Base-by-base conservation (phyloP, 2,888 invertebrate species). In the Mellilla xanthometata region DNA sequence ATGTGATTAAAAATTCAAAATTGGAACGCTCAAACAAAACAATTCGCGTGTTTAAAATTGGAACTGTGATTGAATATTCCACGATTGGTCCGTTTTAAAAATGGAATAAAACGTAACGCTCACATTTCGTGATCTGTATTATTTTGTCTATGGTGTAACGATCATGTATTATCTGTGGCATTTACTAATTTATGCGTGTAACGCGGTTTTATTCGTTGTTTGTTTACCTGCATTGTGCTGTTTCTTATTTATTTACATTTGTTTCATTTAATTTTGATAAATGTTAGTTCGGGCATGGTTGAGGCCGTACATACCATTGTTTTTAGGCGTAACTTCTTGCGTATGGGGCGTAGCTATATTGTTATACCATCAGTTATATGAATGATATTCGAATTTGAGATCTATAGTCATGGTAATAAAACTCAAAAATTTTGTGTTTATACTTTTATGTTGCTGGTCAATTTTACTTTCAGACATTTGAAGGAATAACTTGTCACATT, bases 271-370 rank as follows among this genome's bases (percentile, higher is more conserved):
- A 51, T 27, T 10, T 58, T 47, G 53, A 53, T 30, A 10, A 34
- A 66, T 65, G 76, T 75, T 76, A 92, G 93, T 92, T 90, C 90
- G 91, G 62, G 72, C 65, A 49, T 88, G 92, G 86, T 89, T 92
- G 81, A 88, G 90, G 76, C 91, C 91, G 71, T 92, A 93, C 69
- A 82, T 95, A 91, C 95, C 96, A 72, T 91, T 96, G 85, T 94
- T 95, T 92, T 93, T 96, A 91, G 96, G 96, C 85, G 93, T 96
- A 81, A 95, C 96, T 77, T 95, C 95, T 80, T 96, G 96, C 91
- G 91, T 96, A 86, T 96, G 96, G 95, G 96, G 96, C 81, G 84
- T 90, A 29, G 88, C 88, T n/a, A 79, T 90, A 46, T 76, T 89
- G 39, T 79, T 88, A 2, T 90, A 88, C 49, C 86, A 88, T 63